Base-by-base conservation (phyloP, 1,140 invertebrate genomes). In the Anagrus nilaparvatae region DNA sequence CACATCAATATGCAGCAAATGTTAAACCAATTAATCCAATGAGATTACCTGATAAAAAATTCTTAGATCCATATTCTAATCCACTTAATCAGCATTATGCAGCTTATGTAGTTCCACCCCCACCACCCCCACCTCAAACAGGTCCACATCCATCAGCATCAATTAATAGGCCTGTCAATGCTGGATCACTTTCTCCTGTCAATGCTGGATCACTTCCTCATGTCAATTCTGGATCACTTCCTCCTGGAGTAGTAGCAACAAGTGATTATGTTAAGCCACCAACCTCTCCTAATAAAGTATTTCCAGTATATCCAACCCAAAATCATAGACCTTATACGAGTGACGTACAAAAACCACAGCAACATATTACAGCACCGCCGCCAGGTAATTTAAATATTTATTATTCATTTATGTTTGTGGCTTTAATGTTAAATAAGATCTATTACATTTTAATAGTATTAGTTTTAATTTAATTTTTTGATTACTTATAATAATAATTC, bases 31-130 rank as follows among this genome's bases (percentile, higher is more conserved):
- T 53, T 1, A 42, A 40, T 17, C 28, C 42, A n/a, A n/a, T 44
- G 1, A 38, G 36, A 1, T 54, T 53, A 12, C 23, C 42, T 2
- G 54, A 59, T 3, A 60, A 60, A 24, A 48, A 49, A 13, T 35
- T 40, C 1, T 14, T 23, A 9, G 29, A 44, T 5, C 20, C 54
- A 0, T 44, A 53, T 0, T 30, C 49, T 9, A 40, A 38, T n/a
- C 51, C 57, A 6, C 64, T 66, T 19, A 61, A 50, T 34, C 31
- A 67, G 17, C 62, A 59, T 6, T 67, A 66, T 31, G 56, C 54
- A 5, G 65, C 53, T 13, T 62, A 66, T 29, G 21, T 37, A 3
- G 28, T 43, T 13, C 28, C 50, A 43, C 18, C 37, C 30, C 21
- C 38, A 21, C 35, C 40, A 24, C 21, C 23, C n/a, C 31, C 21